Conservation (phyloP, 2,888 invertebrate genomes). For the Deilephila porcellus region DNA sequence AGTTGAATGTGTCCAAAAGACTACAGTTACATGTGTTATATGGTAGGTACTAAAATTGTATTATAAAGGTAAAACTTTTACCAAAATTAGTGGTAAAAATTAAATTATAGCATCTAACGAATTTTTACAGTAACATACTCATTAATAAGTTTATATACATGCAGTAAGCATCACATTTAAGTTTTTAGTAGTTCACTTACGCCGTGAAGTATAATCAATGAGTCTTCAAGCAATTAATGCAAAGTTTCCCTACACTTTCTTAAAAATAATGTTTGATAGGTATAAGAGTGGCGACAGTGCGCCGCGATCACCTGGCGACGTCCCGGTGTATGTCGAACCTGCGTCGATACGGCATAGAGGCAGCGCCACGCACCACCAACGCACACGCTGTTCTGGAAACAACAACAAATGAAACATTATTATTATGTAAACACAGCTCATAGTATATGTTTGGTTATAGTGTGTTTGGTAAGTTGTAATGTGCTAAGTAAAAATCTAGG, state of each 20-base stretch:
- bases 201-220: neutral
- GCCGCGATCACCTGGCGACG: slow-evolving; percentile 87
- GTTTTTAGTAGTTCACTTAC: too few species aligned
- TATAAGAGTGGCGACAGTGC: slow-evolving; percentile 47
- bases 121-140: too few species aligned
- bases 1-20: neutral
- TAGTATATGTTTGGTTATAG: too few species aligned
- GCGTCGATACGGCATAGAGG: slow-evolving; percentile 85
- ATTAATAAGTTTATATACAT: too few species aligned
- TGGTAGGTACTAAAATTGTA: too few species aligned
- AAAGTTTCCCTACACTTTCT: neutral
- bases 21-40: neutral
- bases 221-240: neutral
- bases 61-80: too few species aligned
- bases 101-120: too few species aligned
- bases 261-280: slow-evolving; percentile 36
- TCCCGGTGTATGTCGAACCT: slow-evolving; percentile 88
- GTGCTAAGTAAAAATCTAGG: too few species aligned
- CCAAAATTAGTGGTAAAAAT: too few species aligned
- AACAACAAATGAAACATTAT: slow-evolving; percentile 45
- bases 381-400: slow-evolving; percentile 70
- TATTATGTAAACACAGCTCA: neutral
- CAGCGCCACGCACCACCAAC: slow-evolving; percentile 66
- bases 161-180: too few species aligned
- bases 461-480: too few species aligned